These are phyloP conservation scores for Chunga burmeisteri DNA, from an alignment of 2,113 vertebrate genomes.

Conservation along the genomic window DNA sequence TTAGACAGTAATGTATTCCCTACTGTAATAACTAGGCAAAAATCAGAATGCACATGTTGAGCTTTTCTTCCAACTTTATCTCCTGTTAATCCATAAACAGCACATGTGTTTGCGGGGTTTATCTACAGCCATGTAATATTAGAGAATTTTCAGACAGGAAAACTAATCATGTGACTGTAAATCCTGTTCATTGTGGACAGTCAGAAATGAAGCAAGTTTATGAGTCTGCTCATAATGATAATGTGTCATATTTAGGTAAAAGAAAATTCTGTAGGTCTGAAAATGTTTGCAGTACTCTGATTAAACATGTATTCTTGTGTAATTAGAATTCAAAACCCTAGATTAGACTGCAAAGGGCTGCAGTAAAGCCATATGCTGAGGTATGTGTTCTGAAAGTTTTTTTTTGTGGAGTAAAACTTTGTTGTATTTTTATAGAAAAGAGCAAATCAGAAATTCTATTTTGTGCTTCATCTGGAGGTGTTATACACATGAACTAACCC, in stretches of 20 bases:
- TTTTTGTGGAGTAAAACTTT: background rate
- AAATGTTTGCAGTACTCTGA: background rate
- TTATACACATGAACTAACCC: background rate
- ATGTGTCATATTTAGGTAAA: slow-evolving; percentile 23
- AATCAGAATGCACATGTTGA: slow-evolving; percentile 50
- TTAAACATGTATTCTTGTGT: background rate
- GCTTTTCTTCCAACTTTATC: slow-evolving; percentile 43
- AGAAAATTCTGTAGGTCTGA: background rate
- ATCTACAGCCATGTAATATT: slow-evolving; percentile 19
- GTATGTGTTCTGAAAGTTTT: background rate
- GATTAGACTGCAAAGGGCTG: background rate
- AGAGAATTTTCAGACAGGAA: slow-evolving; percentile 43
- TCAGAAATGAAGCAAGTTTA: slow-evolving; percentile 7
- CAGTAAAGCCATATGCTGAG: background rate
- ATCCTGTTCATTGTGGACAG: slow-evolving; percentile 42
- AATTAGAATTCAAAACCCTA: background rate
- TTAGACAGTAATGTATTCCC: slow-evolving; percentile 45
- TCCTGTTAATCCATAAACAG: slow-evolving; percentile 57
- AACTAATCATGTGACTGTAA: slow-evolving; percentile 41
- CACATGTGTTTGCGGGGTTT: slow-evolving; percentile 47
- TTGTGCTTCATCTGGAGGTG: background rate
- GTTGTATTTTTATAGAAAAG: background rate
- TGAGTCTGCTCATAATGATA: background rate
- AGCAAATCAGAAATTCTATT: background rate
- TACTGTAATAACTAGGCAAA: slow-evolving; percentile 55